Evolutionary conservation across 2,113 vertebrate species (phyloP).

Genomic region (Scatophagus argus): DNA sequence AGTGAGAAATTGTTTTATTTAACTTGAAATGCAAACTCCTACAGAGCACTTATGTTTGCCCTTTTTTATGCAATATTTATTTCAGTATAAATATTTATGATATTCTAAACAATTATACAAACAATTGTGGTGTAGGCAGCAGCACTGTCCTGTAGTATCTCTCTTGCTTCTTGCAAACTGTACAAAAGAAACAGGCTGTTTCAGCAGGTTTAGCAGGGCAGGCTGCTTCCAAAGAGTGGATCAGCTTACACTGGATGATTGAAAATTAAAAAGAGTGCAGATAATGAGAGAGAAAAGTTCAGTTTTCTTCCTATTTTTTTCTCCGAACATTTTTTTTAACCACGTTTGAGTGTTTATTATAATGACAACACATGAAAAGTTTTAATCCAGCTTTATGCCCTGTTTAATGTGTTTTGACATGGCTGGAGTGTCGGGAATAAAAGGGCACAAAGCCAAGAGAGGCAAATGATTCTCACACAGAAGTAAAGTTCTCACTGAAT

Average conservation of each 20-base stretch:
- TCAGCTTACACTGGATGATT: conserved; percentile 63
- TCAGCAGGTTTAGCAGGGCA: conserved; percentile 59
- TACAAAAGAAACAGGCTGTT: conserved; percentile 63
- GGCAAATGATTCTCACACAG: conserved; percentile 22
- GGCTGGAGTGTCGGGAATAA: conserved; percentile 39
- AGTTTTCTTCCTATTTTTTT: conserved; percentile 21
- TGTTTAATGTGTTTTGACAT: conserved; percentile 63
- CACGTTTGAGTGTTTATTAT: conserved; percentile 33
- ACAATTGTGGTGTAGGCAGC: conserved; percentile 24
- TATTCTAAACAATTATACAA: conserved; percentile 1
- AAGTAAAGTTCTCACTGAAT: conserved; percentile 20
- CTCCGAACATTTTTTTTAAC: conserved; percentile 17
- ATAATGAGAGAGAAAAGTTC: conserved; percentile 4
- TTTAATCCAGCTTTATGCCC: conserved; percentile 59
- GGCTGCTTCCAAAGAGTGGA: conserved; percentile 59
- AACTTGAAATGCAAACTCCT: background rate
- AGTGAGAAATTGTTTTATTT: conserved; percentile 12
- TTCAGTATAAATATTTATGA: background rate
- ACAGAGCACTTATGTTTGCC: background rate
- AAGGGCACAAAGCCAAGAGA: conserved; percentile 21
- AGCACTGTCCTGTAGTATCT: background rate
- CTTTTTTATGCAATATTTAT: conserved; percentile 6
- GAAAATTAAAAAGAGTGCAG: conserved; percentile 35
- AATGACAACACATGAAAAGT: conserved; percentile 51
- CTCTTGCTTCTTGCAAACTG: conserved; percentile 18